These are phyloP conservation scores for Decapterus maruadsi DNA, from an alignment of 2,797 vertebrate genomes.

Conservation along the genomic window DNA sequence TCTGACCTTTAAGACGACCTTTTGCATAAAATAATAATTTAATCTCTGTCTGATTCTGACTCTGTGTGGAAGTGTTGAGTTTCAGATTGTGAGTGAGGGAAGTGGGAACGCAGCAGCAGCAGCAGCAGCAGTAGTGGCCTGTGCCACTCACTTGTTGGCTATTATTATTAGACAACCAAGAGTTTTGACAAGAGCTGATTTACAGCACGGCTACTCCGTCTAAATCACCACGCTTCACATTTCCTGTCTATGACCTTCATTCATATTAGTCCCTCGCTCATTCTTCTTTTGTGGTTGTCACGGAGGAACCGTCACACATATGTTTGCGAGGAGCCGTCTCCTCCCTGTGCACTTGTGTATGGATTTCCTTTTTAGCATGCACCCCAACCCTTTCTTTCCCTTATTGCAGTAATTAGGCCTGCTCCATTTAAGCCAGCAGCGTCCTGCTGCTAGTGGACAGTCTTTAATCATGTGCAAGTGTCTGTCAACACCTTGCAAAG, in stretches of 20 bases:
- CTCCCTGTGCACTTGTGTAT: slow-evolving; percentile 66
- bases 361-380: slow-evolving; percentile 73
- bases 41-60: slow-evolving; percentile 14
- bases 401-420: slow-evolving; percentile 81
- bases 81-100: slow-evolving; percentile 20
- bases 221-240: slow-evolving; percentile 72
- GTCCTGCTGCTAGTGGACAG: slow-evolving; percentile 72
- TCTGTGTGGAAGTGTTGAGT: slow-evolving; percentile 12
- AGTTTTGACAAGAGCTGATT: slow-evolving; percentile 69
- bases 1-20: slow-evolving; percentile 11
- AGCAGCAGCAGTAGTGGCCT: background rate
- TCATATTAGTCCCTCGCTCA: slow-evolving; percentile 69
- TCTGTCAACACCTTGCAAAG: slow-evolving; percentile 73
- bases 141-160: slow-evolving; percentile 52
- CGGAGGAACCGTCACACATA: slow-evolving; percentile 70
- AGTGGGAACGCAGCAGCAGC: slow-evolving; percentile 15
- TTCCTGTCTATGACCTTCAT: slow-evolving; percentile 73
- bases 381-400: slow-evolving; percentile 58
- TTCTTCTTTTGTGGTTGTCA: slow-evolving; percentile 75
- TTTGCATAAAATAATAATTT: slow-evolving; percentile 5
- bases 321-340: slow-evolving; percentile 60
- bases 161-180: slow-evolving; percentile 33
- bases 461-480: slow-evolving; percentile 79
- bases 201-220: slow-evolving; percentile 55
- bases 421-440: slow-evolving; percentile 76